phyloP scores from a whole-genome alignment of 2,888 invertebrate genomes.

The Saturnia japonica region DNA sequence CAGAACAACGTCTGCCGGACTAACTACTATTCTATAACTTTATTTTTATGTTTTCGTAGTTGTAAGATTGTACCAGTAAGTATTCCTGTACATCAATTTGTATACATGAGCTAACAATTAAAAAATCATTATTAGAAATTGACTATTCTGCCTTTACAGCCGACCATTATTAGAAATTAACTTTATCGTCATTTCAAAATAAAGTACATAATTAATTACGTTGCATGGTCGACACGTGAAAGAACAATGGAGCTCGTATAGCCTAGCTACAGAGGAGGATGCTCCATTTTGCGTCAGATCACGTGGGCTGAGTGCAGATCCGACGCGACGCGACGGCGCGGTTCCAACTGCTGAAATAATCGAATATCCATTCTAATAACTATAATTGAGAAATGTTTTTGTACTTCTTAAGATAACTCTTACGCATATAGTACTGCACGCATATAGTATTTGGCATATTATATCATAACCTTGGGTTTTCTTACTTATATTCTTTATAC shows the following conservation, averaged over 20 bases:
- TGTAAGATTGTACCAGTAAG: too few species aligned
- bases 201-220: conserved; percentile 25
- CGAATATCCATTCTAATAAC: conserved; percentile 29
- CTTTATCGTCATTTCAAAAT: conserved; percentile 10
- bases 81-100: too few species aligned
- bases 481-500: background rate
- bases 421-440: too few species aligned
- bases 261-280: conserved; percentile 53
- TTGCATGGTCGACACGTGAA: conserved; percentile 39
- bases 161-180: background rate
- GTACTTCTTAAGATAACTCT: background rate
- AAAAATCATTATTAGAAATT: background rate
- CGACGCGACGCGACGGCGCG: conserved; percentile 30
- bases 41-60: too few species aligned
- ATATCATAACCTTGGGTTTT: too few species aligned
- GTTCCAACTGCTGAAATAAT: conserved; percentile 34
- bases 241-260: conserved; percentile 41
- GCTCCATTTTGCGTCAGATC: conserved; percentile 52
- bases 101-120: too few species aligned
- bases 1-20: too few species aligned
- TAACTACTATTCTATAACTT: too few species aligned
- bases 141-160: background rate
- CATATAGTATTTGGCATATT: too few species aligned
- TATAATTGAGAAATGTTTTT: conserved; percentile 19
- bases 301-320: conserved; percentile 41